Evolutionary conservation across 1,140 invertebrate genomes (phyloP).

Genomic region (Zophobas atratus): DNA sequence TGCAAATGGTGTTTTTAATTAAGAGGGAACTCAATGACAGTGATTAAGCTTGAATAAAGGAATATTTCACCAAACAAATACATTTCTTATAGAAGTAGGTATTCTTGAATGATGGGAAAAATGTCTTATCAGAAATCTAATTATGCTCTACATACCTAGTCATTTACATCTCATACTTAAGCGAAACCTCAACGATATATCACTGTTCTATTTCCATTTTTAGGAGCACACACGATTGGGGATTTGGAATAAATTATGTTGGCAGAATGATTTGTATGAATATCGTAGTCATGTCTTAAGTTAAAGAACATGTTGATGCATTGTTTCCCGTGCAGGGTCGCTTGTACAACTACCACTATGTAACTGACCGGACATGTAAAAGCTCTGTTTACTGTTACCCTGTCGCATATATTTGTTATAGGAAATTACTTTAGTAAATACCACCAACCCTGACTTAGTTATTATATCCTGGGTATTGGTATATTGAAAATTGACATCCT

Average conservation of each 20-base stretch:
- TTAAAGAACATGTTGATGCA: slow-evolving; percentile 54
- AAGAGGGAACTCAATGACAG: slow-evolving; percentile 16
- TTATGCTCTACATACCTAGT: background rate
- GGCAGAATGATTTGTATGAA: slow-evolving; percentile 51
- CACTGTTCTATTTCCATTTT: slow-evolving; percentile 36
- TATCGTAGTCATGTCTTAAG: slow-evolving; percentile 47
- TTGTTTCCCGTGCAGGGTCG: slow-evolving; percentile 52
- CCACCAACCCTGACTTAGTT: slow-evolving; percentile 40
- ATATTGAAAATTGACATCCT: slow-evolving; percentile 3
- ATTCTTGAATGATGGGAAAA: too few species aligned
- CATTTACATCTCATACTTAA: slow-evolving; percentile 15
- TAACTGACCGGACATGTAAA: slow-evolving; percentile 51
- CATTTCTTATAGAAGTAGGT: background rate
- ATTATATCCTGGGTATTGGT: slow-evolving; percentile 47
- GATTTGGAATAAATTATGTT: slow-evolving; percentile 47
- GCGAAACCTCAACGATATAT: slow-evolving; percentile 14
- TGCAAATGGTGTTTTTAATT: slow-evolving; percentile 38
- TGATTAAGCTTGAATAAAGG: background rate
- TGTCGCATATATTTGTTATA: slow-evolving; percentile 55
- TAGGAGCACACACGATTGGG: slow-evolving; percentile 31
- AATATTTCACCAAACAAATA: background rate
- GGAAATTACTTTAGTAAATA: slow-evolving; percentile 54
- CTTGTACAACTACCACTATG: slow-evolving; percentile 33
- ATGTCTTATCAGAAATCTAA: background rate
- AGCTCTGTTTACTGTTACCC: slow-evolving; percentile 43